These are phyloP conservation scores for Laticauda colubrina DNA, from an alignment of 2,113 vertebrate species.

Conservation along the genomic window DNA sequence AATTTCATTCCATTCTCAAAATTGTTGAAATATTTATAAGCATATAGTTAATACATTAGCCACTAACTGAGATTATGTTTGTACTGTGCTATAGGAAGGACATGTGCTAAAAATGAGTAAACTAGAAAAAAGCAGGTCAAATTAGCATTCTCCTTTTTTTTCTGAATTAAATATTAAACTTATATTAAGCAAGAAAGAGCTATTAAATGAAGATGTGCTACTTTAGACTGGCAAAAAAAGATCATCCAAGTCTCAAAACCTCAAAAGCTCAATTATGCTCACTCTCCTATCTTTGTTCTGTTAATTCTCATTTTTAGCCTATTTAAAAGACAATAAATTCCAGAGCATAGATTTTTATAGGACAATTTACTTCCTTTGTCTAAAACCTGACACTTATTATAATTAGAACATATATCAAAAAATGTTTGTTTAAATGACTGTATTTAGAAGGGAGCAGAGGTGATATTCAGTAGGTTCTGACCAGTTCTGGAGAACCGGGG, in stretches of 20 bases:
- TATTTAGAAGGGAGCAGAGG: not conserved
- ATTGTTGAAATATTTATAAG: not conserved
- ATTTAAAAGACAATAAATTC: conserved; percentile 29
- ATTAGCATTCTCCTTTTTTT: not conserved
- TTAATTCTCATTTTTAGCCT: not conserved
- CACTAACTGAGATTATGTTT: not conserved
- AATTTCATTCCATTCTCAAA: not conserved
- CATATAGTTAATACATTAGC: not conserved
- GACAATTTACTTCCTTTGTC: not conserved
- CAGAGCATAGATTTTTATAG: not conserved
- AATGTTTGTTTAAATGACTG: not conserved
- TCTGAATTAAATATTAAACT: conserved; percentile 11
- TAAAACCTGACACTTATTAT: conserved; percentile 9
- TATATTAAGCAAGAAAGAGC: not conserved
- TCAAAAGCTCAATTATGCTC: not conserved
- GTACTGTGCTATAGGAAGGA: not conserved
- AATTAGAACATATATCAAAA: conserved; percentile 1
- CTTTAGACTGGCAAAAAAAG: not conserved
- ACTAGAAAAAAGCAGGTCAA: conserved; percentile 19
- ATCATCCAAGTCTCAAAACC: not conserved
- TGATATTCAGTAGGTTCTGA: no score
- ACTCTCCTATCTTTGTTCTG: not conserved
- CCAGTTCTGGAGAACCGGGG: no score
- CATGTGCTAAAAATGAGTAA: not conserved
- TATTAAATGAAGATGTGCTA: not conserved